Base-by-base conservation (phyloP, 2,797 vertebrate species). In the Danio albolineatus region DNA sequence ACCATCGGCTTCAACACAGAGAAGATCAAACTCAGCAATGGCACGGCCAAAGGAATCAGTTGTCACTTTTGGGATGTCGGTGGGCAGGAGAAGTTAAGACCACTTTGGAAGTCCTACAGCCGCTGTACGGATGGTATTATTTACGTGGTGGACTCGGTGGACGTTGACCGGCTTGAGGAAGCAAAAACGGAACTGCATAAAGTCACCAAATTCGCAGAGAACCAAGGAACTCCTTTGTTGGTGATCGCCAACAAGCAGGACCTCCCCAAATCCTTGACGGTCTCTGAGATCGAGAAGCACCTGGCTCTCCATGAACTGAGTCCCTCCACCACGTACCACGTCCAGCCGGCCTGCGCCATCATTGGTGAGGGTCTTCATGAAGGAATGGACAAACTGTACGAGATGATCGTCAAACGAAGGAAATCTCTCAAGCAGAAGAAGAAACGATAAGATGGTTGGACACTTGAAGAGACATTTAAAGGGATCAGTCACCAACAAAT, bases 221-320 rank as follows among this genome's bases (percentile, higher is more conserved):
- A 96, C 90, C 95, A 95, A 79, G 95, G 95, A 71, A 95, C 95
- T 0, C 95, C 95, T 21, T 86, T 96, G 80, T 89, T 96, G 86
- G 95, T 96, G 83, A 95, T 96, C 78, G 95, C 95, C 89, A 96
- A 96, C 89, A 96, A 96, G 89, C 95, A 96, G 91, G 95, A 96
- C 88, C 91, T 96, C 78, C 95, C 95, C 86, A 94, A 91, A 28
- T 95, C 95, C 2, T 91, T 96, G 86, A 91, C 95, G 0, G 95
- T 95, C 80, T 87, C 90, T 0, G 95, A 96, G 87, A 94, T 96
- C 69, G 95, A 96, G 88, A 94, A 94, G 87, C 94, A 95, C 86
- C 90, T 96, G 87, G 95, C 95, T 2, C 89, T 96, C 51, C 94
- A 94, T 28, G 95, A 96, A 88, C 92, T 96, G 57, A 91, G 93